Evolutionary conservation across 1,140 invertebrate species (phyloP).

Genomic region (Plectus sambesii): DNA sequence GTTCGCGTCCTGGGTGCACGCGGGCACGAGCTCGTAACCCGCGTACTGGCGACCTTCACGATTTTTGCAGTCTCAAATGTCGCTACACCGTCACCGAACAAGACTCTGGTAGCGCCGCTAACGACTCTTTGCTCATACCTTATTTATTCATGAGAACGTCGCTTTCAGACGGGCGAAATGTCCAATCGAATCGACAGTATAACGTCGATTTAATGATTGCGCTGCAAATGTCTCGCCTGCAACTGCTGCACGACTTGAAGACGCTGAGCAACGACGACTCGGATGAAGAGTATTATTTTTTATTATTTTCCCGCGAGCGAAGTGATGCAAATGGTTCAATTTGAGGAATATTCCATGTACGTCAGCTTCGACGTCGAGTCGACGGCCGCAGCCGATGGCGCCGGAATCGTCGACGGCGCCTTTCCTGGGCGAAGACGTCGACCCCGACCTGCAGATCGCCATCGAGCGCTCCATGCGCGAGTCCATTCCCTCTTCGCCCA

Average conservation of each 20-base stretch:
- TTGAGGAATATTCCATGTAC: no score
- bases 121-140: not conserved
- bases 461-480: not conserved
- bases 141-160: not conserved
- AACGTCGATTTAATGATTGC: conserved; percentile 1
- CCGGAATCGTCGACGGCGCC: no score
- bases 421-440: not conserved
- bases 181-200: no score
- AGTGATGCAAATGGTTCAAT: no score
- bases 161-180: not conserved
- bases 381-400: no score
- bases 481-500: not conserved
- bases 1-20: not conserved
- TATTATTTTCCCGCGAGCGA: no score
- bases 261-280: not conserved
- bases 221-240: not conserved
- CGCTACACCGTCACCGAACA: not conserved
- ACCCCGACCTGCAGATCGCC: not conserved
- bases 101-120: not conserved
- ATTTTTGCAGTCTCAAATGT: not conserved
- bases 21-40: not conserved
- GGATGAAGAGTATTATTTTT: no score
- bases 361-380: no score
- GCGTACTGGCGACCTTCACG: not conserved
- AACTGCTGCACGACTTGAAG: not conserved